These are phyloP conservation scores for Trematocara marginatum DNA, from an alignment of 2,113 vertebrate species.

Conservation along the genomic window DNA sequence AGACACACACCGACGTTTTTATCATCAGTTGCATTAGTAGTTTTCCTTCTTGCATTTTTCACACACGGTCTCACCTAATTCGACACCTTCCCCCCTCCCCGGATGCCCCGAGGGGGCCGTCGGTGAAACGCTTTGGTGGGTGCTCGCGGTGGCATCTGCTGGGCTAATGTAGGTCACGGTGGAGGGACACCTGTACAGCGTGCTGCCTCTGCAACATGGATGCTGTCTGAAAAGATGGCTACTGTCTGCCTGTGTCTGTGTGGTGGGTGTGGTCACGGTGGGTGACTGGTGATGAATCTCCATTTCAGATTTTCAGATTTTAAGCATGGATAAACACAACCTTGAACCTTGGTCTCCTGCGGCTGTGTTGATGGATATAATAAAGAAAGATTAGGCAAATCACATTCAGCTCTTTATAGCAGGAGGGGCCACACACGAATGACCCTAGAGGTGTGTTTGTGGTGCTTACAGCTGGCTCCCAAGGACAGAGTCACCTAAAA, in stretches of 20 bases:
- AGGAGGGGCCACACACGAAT: neutral
- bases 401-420: neutral
- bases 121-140: neutral
- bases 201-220: conserved; percentile 26
- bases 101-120: too few species aligned
- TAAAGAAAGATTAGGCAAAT: neutral
- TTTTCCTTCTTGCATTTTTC: neutral
- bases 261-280: conserved; percentile 14
- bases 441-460: neutral
- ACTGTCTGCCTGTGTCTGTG: neutral
- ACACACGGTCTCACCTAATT: neutral
- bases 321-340: neutral
- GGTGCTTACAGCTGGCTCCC: neutral
- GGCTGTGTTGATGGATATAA: neutral
- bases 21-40: neutral
- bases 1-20: neutral
- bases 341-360: neutral
- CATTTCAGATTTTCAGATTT: neutral
- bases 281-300: neutral
- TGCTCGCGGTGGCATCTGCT: neutral
- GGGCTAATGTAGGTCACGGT: conserved; percentile 37
- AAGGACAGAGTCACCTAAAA: neutral
- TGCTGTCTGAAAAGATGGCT: conserved; percentile 43
- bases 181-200: conserved; percentile 36
- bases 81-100: neutral